Evolutionary conservation across 2,888 invertebrate genomes (phyloP).

Genomic region (Taenaris catops): DNA sequence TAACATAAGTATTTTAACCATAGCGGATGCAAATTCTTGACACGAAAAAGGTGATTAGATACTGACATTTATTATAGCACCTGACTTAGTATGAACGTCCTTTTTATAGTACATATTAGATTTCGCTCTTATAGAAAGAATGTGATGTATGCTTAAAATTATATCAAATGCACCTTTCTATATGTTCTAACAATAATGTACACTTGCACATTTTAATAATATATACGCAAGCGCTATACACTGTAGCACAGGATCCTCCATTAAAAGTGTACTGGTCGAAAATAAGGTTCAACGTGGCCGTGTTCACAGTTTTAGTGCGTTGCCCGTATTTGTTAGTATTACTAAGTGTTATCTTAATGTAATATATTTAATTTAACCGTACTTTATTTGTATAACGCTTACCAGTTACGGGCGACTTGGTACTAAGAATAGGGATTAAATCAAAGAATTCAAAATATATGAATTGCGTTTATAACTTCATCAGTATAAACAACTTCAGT

Average conservation of each 20-base stretch:
- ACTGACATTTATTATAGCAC: conserved; percentile 21
- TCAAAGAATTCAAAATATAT: no score
- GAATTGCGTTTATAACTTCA: no score
- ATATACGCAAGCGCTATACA: conserved; percentile 3
- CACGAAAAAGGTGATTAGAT: conserved; percentile 31
- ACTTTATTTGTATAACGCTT: no score
- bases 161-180: conserved; percentile 12
- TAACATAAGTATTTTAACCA: conserved; percentile 25
- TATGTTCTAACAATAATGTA: conserved; percentile 6
- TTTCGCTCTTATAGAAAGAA: conserved; percentile 19
- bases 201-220: conserved; percentile 15
- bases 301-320: no score
- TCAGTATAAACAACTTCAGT: no score
- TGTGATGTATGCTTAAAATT: conserved; percentile 12
- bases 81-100: conserved; percentile 16
- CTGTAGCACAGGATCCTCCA: background rate
- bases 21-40: conserved; percentile 35
- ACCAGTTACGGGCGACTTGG: no score
- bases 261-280: background rate
- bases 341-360: no score
- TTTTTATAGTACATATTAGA: conserved; percentile 13
- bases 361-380: no score
- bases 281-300: no score
- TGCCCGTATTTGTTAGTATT: no score
- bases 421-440: no score